Conservation (phyloP, 2,113 vertebrate genomes). For the Microcebus ravelobensis region DNA sequence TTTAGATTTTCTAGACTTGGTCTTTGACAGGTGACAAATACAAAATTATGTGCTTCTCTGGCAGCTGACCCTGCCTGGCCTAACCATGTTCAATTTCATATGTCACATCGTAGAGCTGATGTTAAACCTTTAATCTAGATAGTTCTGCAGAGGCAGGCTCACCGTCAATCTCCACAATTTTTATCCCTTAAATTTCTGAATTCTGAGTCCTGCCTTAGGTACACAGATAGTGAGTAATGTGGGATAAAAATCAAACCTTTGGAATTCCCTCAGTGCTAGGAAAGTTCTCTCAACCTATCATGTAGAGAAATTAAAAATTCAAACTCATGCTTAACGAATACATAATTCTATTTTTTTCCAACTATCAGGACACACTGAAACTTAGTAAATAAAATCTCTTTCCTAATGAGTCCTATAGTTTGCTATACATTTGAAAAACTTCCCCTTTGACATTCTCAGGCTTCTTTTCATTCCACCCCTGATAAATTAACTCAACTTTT, state of each 20-base stretch:
- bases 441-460: constrained; percentile 56
- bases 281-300: background rate
- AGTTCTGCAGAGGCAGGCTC: background rate
- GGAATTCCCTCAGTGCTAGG: background rate
- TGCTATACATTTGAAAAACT: background rate
- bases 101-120: background rate
- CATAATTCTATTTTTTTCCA: background rate
- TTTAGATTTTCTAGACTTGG: background rate
- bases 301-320: constrained; percentile 32
- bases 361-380: background rate
- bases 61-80: background rate
- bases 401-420: background rate
- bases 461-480: constrained; percentile 46
- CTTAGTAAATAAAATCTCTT: background rate
- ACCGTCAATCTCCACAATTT: background rate
- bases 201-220: background rate
- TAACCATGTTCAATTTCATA: background rate
- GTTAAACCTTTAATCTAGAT: background rate
- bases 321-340: background rate
- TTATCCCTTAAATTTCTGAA: background rate
- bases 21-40: background rate
- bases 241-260: constrained; percentile 24
- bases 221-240: background rate
- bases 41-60: background rate
- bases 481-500: constrained; percentile 75